A percentile compares a stretch with the other conserved stretches of the same genome.
These are phyloP conservation scores for Clivina fossor DNA, from an alignment of 2,888 invertebrate genomes.

Conservation along the genomic window DNA sequence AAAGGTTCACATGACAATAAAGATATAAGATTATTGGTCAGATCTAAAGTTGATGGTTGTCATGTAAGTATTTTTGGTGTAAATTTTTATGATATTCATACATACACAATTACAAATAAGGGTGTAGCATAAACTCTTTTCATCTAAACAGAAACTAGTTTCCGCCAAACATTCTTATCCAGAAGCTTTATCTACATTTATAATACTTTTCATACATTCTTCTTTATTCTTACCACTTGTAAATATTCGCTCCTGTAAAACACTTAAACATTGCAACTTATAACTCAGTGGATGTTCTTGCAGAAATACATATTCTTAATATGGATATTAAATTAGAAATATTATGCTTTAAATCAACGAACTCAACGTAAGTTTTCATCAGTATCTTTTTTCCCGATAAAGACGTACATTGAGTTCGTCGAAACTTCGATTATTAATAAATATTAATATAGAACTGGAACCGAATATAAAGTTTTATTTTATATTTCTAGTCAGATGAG, in stretches of 20 bases:
- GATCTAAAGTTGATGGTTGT: constrained; percentile 48
- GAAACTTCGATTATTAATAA: neutral
- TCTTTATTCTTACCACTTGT: neutral
- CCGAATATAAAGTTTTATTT: neutral
- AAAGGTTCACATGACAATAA: constrained; percentile 43
- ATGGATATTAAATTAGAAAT: no score
- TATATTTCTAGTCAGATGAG: constrained; percentile 23
- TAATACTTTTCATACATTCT: neutral
- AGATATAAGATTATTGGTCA: constrained; percentile 46
- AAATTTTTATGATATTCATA: neutral
- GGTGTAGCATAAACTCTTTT: no score
- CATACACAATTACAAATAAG: no score
- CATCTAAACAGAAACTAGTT: no score
- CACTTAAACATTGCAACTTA: no score
- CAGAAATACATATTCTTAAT: no score
- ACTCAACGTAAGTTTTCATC: no score
- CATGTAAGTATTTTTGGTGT: constrained; percentile 41
- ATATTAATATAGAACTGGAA: constrained; percentile 1
- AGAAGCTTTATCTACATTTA: no score
- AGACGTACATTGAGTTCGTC: neutral
- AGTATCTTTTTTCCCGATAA: neutral
- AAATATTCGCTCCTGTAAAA: no score
- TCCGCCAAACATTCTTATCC: no score
- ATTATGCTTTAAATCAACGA: no score
- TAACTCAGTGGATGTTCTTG: no score